Conservation (phyloP, 2,797 vertebrate species). For the Melanotaenia nigrans region DNA sequence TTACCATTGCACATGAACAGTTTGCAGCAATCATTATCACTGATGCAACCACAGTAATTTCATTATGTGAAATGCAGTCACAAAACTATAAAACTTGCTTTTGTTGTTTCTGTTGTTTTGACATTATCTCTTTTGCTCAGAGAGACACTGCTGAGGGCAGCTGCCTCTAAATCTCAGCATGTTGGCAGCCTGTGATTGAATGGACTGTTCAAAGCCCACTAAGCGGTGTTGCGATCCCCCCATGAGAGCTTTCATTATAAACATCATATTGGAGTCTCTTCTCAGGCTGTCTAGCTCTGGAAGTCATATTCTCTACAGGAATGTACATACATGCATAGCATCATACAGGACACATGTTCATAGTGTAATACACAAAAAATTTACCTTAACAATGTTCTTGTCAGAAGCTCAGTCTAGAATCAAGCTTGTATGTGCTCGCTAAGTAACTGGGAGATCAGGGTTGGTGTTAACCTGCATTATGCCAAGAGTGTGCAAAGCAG, state of each 20-base stretch:
- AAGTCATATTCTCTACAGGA: slow-evolving; percentile 51
- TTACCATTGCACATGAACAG: slow-evolving; percentile 20
- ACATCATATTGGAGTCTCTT: slow-evolving; percentile 80
- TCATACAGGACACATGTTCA: slow-evolving; percentile 30
- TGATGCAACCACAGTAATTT: slow-evolving; percentile 34
- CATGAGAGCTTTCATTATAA: slow-evolving; percentile 82
- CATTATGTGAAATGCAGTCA: slow-evolving; percentile 12
- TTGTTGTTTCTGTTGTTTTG: slow-evolving; percentile 39
- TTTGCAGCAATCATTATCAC: slow-evolving; percentile 22
- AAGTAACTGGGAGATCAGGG: no score
- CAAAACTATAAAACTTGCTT: slow-evolving; percentile 45
- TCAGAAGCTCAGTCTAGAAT: slow-evolving; percentile 6
- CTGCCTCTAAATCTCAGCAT: slow-evolving; percentile 74
- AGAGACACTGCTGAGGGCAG: slow-evolving; percentile 44
- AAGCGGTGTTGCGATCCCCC: slow-evolving; percentile 76
- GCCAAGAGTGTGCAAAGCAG: no score
- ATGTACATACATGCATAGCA: slow-evolving; percentile 32
- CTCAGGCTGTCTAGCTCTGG: slow-evolving; percentile 61
- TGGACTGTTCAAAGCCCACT: slow-evolving; percentile 77
- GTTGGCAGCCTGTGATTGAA: slow-evolving; percentile 77
- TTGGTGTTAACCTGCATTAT: no score
- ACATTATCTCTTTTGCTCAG: slow-evolving; percentile 57
- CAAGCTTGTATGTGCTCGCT: not conserved
- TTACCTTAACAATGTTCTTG: slow-evolving; percentile 10
- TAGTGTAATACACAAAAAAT: slow-evolving; percentile 10